Conservation (phyloP, 2,797 vertebrate species). For the Antrozous pallidus region DNA sequence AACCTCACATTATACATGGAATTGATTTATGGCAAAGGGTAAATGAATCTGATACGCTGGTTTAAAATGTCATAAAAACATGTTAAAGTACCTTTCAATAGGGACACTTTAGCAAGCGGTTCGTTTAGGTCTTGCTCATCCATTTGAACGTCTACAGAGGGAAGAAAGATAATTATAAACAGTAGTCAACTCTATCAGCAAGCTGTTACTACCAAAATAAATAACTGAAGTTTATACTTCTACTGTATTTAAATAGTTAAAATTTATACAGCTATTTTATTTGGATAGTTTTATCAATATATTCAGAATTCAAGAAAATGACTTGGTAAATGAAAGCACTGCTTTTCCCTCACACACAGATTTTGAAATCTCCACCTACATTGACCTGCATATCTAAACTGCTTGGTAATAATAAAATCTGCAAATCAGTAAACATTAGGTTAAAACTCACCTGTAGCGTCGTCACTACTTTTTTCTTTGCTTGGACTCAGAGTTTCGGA, state of each 20-base stretch:
- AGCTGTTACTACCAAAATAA: slow-evolving; percentile 47
- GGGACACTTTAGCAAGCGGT: slow-evolving; percentile 92
- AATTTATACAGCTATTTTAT: background rate
- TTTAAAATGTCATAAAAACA: slow-evolving; percentile 59
- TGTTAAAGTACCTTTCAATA: slow-evolving; percentile 91
- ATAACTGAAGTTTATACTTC: background rate
- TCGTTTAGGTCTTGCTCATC: slow-evolving; percentile 97
- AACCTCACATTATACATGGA: background rate
- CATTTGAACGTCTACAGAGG: slow-evolving; percentile 93
- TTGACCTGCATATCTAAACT: background rate
- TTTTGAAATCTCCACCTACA: background rate
- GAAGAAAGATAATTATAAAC: slow-evolving; percentile 46
- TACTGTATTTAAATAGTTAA: slow-evolving; percentile 8
- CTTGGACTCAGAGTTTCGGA: slow-evolving; percentile 98
- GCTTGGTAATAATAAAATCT: background rate
- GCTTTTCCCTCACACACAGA: background rate
- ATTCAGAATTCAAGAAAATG: background rate
- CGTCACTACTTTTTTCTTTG: slow-evolving; percentile 98
- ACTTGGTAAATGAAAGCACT: slow-evolving; percentile 1
- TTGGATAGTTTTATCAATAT: slow-evolving; percentile 41
- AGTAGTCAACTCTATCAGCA: slow-evolving; percentile 10
- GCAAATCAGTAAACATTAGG: background rate
- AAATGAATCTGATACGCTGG: slow-evolving; percentile 15
- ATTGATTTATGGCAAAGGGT: slow-evolving; percentile 29
- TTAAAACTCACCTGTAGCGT: slow-evolving; percentile 91